A percentile compares a stretch with the other conserved stretches of the same genome.
phyloP scores from a whole-genome alignment of 2,113 vertebrate species.

The Xenopus laevis region DNA sequence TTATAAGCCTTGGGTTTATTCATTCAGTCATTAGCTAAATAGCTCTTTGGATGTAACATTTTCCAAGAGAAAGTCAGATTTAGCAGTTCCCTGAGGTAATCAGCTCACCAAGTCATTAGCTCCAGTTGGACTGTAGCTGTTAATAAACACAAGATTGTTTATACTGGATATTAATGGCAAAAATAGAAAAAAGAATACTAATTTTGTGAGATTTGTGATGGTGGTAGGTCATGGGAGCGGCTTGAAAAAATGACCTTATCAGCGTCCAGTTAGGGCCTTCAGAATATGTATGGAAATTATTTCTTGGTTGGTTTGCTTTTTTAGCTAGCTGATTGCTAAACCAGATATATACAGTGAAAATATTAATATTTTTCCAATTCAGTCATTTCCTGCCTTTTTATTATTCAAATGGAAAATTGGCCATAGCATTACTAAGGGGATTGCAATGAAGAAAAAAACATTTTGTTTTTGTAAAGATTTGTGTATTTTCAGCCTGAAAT shows the following conservation, averaged over 20 bases:
- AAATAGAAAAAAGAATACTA: not conserved
- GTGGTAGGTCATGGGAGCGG: not conserved
- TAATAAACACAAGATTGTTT: not conserved
- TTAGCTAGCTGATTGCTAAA: not conserved
- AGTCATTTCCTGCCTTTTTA: not conserved
- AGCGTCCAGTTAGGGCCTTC: not conserved
- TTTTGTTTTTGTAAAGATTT: not conserved
- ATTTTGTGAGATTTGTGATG: not conserved
- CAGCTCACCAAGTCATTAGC: not conserved
- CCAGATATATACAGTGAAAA: not conserved
- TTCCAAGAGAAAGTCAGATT: conserved; percentile 6
- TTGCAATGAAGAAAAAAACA: not conserved
- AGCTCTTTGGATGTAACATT: not conserved
- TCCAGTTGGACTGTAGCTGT: not conserved
- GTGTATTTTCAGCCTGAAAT: not conserved
- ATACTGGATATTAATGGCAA: not conserved
- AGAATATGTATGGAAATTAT: not conserved
- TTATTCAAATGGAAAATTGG: not conserved
- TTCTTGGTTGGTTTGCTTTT: not conserved
- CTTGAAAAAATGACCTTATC: not conserved
- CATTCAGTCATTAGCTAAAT: not conserved
- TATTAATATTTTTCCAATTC: not conserved
- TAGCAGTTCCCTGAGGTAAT: not conserved
- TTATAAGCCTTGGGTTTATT: not conserved
- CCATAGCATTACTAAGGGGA: not conserved